These are phyloP conservation scores for Chrosomus eos DNA, from an alignment of 2,797 vertebrate genomes.

Conservation along the genomic window DNA sequence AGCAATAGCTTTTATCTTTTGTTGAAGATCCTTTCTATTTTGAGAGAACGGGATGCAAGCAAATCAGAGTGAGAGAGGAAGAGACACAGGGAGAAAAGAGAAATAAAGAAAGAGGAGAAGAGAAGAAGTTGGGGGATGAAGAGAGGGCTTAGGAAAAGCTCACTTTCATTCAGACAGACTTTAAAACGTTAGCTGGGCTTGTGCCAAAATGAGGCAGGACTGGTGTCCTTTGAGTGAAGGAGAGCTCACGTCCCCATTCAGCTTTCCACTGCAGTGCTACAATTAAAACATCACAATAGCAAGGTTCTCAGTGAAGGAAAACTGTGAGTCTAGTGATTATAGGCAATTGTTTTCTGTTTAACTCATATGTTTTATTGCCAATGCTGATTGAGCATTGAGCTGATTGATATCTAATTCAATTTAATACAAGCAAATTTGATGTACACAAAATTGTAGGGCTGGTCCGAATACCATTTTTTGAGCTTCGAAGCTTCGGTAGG, in stretches of 20 bases:
- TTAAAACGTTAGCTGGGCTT: not conserved
- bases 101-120: not conserved
- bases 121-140: not conserved
- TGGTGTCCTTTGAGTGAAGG: conserved; percentile 24
- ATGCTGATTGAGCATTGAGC: not conserved
- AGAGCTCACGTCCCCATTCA: conserved; percentile 12
- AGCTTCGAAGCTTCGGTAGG: too few species aligned
- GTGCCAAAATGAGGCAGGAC: conserved; percentile 6
- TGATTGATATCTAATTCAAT: not conserved
- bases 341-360: not conserved
- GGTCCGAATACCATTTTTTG: too few species aligned
- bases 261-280: conserved; percentile 15
- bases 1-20: conserved; percentile 32
- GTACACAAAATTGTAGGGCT: not conserved
- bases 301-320: not conserved
- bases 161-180: conserved; percentile 27
- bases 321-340: not conserved
- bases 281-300: conserved; percentile 4
- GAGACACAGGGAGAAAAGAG: not conserved
- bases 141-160: conserved; percentile 13
- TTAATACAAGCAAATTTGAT: not conserved
- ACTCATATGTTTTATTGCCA: not conserved
- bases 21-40: conserved; percentile 38
- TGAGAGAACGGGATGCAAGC: not conserved
- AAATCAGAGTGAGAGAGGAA: not conserved